Percentiles rank a stretch among this genome's conserved stretches.
These are phyloP conservation scores for Oligia latruncula DNA, from an alignment of 2,888 invertebrate genomes.

Conservation along the genomic window DNA sequence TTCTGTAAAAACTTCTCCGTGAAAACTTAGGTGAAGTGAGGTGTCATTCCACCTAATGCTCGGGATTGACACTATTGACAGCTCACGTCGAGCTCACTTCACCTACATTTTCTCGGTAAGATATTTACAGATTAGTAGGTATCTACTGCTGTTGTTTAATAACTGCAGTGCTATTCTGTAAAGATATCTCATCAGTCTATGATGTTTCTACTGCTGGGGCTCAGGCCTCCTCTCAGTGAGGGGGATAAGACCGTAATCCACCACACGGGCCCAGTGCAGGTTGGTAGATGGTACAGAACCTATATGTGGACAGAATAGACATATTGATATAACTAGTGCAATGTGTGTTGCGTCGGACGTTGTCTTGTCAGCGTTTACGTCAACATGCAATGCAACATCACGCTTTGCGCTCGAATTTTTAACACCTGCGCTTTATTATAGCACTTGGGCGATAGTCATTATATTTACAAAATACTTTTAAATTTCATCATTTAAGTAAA, in stretches of 20 bases:
- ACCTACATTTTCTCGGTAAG: no score
- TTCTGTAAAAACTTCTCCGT: background rate
- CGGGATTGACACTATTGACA: background rate
- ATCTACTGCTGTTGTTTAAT: background rate
- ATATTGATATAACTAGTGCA: background rate
- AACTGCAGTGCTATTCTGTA: no score
- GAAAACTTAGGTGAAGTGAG: background rate
- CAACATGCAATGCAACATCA: constrained; percentile 11
- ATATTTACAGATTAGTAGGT: no score
- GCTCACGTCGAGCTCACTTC: background rate
- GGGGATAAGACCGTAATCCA: background rate
- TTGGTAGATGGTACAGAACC: no score
- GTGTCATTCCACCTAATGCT: background rate
- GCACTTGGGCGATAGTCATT: background rate
- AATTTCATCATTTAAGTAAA: background rate
- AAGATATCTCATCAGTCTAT: background rate
- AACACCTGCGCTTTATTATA: background rate
- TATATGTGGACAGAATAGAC: background rate
- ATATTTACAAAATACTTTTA: background rate
- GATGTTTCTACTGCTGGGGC: background rate
- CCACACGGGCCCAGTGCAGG: background rate
- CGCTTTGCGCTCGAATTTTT: background rate
- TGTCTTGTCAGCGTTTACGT: background rate
- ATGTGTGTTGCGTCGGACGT: background rate
- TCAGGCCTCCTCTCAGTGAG: background rate